These are phyloP conservation scores for Macroramphosus scolopax DNA, from an alignment of 2,797 vertebrate genomes.

Conservation along the genomic window DNA sequence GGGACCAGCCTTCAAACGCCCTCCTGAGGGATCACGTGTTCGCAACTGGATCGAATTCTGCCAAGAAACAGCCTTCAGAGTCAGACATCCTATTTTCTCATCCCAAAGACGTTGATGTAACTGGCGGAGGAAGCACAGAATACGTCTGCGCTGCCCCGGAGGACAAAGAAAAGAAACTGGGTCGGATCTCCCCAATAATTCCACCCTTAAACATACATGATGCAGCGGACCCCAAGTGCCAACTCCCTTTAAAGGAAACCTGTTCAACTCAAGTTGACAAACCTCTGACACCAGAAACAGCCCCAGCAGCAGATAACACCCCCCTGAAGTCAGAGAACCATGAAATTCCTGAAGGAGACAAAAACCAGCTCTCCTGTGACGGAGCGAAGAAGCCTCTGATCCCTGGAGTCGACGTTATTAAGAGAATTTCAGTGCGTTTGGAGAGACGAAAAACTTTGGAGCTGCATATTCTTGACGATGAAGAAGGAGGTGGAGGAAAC, in stretches of 20 bases:
- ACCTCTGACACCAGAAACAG: constrained; percentile 6
- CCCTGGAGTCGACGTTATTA: constrained; percentile 39
- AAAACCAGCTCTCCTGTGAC: too few species aligned
- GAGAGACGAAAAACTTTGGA: constrained; percentile 59
- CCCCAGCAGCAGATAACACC: constrained; percentile 3
- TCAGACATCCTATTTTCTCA: constrained; percentile 61
- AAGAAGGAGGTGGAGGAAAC: constrained; percentile 78
- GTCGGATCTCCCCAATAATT: constrained; percentile 32
- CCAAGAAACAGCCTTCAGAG: constrained; percentile 67
- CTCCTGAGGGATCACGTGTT: constrained; percentile 32
- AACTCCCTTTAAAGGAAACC: constrained; percentile 23
- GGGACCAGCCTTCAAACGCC: constrained; percentile 57
- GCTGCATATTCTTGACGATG: constrained; percentile 66
- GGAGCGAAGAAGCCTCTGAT: constrained; percentile 39
- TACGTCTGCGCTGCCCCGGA: constrained; percentile 19
- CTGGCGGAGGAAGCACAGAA: constrained; percentile 26
- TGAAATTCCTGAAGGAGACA: constrained; percentile 22
- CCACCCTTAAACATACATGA: constrained; percentile 51
- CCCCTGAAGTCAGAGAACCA: constrained; percentile 22
- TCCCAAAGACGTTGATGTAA: constrained; percentile 43
- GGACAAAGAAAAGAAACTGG: constrained; percentile 35
- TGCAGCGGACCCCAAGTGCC: constrained; percentile 23
- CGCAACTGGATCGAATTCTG: constrained; percentile 36
- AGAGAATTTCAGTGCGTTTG: constrained; percentile 64
- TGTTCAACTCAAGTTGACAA: constrained; percentile 18